Evolutionary conservation across 2,888 invertebrate species (phyloP).

Genomic region (Folsomia manolachei): DNA sequence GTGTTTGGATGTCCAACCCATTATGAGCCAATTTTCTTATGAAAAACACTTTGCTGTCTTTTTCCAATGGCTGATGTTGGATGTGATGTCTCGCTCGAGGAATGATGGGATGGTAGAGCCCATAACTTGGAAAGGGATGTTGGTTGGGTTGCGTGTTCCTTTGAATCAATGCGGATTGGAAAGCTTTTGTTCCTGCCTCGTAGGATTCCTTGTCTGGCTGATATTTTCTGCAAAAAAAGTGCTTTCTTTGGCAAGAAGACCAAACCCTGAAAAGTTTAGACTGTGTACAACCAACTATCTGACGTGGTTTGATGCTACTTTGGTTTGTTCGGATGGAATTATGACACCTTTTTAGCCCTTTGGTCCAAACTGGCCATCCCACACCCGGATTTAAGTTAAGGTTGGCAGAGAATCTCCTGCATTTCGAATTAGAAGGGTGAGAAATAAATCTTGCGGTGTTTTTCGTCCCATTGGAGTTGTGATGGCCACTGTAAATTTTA

Average conservation of each 20-base stretch:
- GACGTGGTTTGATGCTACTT: no score
- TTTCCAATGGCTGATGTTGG: conserved; percentile 8
- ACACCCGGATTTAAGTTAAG: conserved; percentile 20
- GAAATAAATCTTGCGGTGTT: conserved; percentile 43
- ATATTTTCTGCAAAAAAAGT: no score
- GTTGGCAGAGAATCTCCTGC: conserved; percentile 10
- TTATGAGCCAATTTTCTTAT: conserved; percentile 46
- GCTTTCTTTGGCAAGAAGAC: no score
- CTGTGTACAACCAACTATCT: no score
- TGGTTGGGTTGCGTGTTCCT: background rate
- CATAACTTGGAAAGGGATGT: no score
- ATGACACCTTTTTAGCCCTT: conserved; percentile 20
- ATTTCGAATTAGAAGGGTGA: conserved; percentile 21
- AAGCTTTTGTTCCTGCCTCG: no score
- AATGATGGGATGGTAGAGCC: no score
- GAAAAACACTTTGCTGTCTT: conserved; percentile 44
- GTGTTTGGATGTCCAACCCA: conserved; percentile 40
- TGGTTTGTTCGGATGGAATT: conserved; percentile 9
- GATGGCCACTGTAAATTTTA: conserved; percentile 50
- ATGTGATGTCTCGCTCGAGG: no score
- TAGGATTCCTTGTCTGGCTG: no score
- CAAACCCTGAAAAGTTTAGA: no score
- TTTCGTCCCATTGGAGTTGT: conserved; percentile 42
- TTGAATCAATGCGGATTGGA: no score
- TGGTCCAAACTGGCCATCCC: conserved; percentile 14